Evolutionary conservation across 2,888 invertebrate species (phyloP), one percentile per base, ranked within the genome.

Genomic region (Dolichopus griseipennis): DNA sequence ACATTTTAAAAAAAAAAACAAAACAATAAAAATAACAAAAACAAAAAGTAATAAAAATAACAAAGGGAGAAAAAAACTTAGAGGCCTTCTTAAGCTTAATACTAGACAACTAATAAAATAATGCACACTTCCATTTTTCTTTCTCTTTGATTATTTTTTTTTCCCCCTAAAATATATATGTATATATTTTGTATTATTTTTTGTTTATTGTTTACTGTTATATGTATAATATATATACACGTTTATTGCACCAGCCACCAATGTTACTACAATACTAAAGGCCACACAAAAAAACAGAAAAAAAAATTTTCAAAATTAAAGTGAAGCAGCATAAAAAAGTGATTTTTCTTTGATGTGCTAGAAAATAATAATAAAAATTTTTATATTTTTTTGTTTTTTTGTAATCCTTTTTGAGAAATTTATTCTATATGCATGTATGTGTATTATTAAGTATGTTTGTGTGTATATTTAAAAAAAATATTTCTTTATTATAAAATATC

Each of bases 331-430:
- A 52, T 18, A 18, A 52, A 52, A 52, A 52, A 52, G 18, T 18
- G 52, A 52, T 52, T 52, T 52, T 52, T n/a, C 52, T 52, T 52
- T 52, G 52, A 52, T 52, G 52, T 52, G 52, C 52, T 18, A 52
- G 2, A 52, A 18, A 18, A 52, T 52, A 52, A 52, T 52, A n/a
- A 52, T 18, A 52, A 52, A 18, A 52, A 52, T 52, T 27, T 27
- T 27, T 37, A 2, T 37, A 9, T 37, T 12, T 9, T 37, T 12
- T 37, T 37, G 2, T 37, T 37, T 37, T 10, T 7, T 37, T 7
- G 4, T 37, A 37, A 37, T 37, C 37, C 37, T 37, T 37, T 37
- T 37, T 37, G 37, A 37, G 37, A 10, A 10, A 37, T 37, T 37
- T 37, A 10, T 37, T 10, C 5, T 34, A 34, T 37, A 37, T 37